Base-by-base conservation (phyloP, 2,888 invertebrate genomes). In the Lycocerus yunnanus region DNA sequence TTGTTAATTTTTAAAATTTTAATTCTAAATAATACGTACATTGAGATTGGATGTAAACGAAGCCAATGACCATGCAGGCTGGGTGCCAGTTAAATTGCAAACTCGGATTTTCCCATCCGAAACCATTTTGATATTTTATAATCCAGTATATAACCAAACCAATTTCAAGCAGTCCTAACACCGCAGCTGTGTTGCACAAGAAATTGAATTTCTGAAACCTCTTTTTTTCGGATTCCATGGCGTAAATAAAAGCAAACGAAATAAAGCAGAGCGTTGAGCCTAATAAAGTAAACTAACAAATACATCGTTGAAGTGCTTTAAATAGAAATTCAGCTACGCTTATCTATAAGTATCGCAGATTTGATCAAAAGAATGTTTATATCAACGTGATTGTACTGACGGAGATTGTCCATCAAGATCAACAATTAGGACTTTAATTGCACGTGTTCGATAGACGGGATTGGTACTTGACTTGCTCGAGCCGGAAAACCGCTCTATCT, bases 21-120 rank as follows among this genome's bases (percentile, higher is more conserved):
- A n/a, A n/a, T n/a, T n/a, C n/a, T 0, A 27, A 11, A 21, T n/a
- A 58, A 75, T 69, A 88, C 89, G 89, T 88, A 95, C 95, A 92
- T 88, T 96, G 95, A 68, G 93, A 94, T 86, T 94, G 95, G 10
- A 96, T 86, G 86, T 93, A 94, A 61, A 97, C 90, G 85, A 96
- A 88, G 20, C 94, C 95, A 77, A 95, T 89, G n/a, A 92, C 90
- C 95, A 96, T 95, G 68, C 95, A 89, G 4, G 96, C 87, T 1
- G 97, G 96, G 88, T 97, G 97, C 92, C 95, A 97, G 87, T 96
- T 95, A 84, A 97, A 97, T 85, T 95, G 90, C 14, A 89, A 84
- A 1, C 68, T 78, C 3, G 92, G 91, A 82, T 91, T 85, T 2
- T 87, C 87, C 92, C 95, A 95, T 0, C 91, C 90, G 80, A 94